Base-by-base conservation (phyloP, 2,797 vertebrate genomes). In the Sebastes miniatus region DNA sequence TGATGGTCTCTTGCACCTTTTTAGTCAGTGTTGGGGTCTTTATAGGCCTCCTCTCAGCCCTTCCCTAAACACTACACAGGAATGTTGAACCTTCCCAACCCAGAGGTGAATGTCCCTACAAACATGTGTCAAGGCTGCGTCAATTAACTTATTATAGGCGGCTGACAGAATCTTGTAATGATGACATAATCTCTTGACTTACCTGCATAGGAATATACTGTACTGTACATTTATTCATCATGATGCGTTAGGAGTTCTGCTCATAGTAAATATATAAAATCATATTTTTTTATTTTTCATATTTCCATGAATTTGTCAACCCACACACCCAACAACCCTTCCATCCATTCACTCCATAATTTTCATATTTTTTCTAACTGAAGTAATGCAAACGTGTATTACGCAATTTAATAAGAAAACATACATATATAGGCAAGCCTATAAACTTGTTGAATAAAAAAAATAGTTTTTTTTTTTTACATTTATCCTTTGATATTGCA, bases 71-170 rank as follows among this genome's bases (percentile, higher is more conserved):
- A 57, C 76, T 59, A 14, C 69, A 63, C 16, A 92, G 94, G 96
- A 96, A 96, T 96, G 91, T 95, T 70, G 92, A 88, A 89, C 91
- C 95, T 91, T 70, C 84, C 88, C 89, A 91, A 77, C 88, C 83
- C 83, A 57, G 16, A 83, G 58, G 36, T 88, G 93, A 85, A 83
- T 78, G 68, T 85, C 75, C 27, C 78, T 79, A 22, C 79, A 95
- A 92, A 87, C 89, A 95, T 95, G 82, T 95, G 85, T 91, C 95
- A 91, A 83, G 74, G 31, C 83, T 62, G 70, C 34, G 93, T 63
- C 83, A 96, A 95, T 77, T 84, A 81, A 79, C 47, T 91, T 87
- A 90, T 89, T 83, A 90, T 34, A 57, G 75, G 36, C 5, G 25
- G 36, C 3, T 85, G 82, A 86, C 77, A 57, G 66, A 76, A 66